Base-by-base conservation (phyloP, 2,113 vertebrate species). In the Epinephelus cyanopodus region DNA sequence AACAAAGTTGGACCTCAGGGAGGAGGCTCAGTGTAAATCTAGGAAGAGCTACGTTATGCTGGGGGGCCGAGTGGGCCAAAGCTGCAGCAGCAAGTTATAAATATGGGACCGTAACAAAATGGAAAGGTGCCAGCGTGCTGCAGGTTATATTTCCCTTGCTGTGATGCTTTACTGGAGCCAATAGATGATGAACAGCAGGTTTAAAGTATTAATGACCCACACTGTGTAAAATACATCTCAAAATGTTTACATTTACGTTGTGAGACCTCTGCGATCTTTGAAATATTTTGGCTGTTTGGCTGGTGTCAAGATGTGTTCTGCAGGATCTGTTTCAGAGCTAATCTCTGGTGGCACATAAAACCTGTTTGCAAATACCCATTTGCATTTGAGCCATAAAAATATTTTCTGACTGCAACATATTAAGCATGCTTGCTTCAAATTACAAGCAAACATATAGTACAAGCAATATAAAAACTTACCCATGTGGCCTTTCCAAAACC, bases 1-100 rank as follows among this genome's bases (percentile, higher is more conserved):
- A 88, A 85, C 79, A 88, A 79, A 73, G 82, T 68, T 81, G 82
- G 83, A 90, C 87, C 86, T 89, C 18, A 18, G 87, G 84, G 87
- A 91, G 75, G 53, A 47, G 67, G 57, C 78, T 58, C 68, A 58
- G 85, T 73, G 83, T 90, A 86, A 85, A 81, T 91, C 83, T 81
- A 64, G 77, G 70, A 85, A 52, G 82, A 83, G 84, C 57, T 65
- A 42, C 23, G 47, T 52, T 21, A 54, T 81, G 68, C 61, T 3
- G 37, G 73, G 74, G 50, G 57, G 14, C 13, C 18, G n/a, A 47
- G 37, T 6, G 72, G 63, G 45, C 48, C 57, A 42, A 72, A 60
- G 84, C 25, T 75, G 60, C 70, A 62, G 83, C 64, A 84, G 47
- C 64, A 52, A 71, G 87, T 77, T 85, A 84, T 79, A 83, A 87